phyloP scores from a whole-genome alignment of 2,888 invertebrate genomes.

The Melanostoma scalare region DNA sequence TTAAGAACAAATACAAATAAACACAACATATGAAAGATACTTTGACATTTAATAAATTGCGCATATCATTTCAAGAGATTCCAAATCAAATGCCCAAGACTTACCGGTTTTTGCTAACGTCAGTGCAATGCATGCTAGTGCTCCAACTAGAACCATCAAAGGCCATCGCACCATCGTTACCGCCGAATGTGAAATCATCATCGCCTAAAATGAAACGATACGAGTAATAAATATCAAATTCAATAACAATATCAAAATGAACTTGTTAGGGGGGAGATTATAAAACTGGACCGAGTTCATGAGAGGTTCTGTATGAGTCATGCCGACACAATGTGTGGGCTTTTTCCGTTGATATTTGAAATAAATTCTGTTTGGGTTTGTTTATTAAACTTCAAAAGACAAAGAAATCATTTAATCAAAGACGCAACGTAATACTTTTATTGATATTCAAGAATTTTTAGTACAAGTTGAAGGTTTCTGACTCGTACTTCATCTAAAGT shows the following conservation, averaged over 20 bases:
- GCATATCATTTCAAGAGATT: slow-evolving; percentile 26
- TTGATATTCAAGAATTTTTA: too few relatives aligned
- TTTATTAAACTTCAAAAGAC: too few relatives aligned
- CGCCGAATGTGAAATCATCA: slow-evolving; percentile 59
- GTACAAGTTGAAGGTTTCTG: too few relatives aligned
- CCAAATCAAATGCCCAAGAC: slow-evolving; percentile 4
- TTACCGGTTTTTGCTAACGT: slow-evolving; percentile 69
- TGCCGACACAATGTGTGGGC: background rate
- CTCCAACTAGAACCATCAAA: slow-evolving; percentile 60
- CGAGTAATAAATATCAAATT: slow-evolving; percentile 1
- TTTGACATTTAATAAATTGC: slow-evolving; percentile 39
- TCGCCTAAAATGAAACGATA: slow-evolving; percentile 17
- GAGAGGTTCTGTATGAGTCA: slow-evolving; percentile 18
- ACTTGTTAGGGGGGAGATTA: background rate
- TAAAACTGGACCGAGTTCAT: slow-evolving; percentile 22
- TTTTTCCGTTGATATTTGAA: background rate
- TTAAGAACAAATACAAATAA: slow-evolving; percentile 1
- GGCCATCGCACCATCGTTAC: slow-evolving; percentile 59
- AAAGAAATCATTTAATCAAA: too few relatives aligned
- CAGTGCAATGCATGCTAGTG: slow-evolving; percentile 56
- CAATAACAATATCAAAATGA: slow-evolving; percentile 14
- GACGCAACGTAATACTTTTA: too few relatives aligned
- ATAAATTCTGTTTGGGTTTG: too few relatives aligned
- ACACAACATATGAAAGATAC: background rate
- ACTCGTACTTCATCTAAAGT: too few relatives aligned